Evolutionary conservation across 2,888 invertebrate genomes (phyloP).

Genomic region (Epistrophella euchroma): DNA sequence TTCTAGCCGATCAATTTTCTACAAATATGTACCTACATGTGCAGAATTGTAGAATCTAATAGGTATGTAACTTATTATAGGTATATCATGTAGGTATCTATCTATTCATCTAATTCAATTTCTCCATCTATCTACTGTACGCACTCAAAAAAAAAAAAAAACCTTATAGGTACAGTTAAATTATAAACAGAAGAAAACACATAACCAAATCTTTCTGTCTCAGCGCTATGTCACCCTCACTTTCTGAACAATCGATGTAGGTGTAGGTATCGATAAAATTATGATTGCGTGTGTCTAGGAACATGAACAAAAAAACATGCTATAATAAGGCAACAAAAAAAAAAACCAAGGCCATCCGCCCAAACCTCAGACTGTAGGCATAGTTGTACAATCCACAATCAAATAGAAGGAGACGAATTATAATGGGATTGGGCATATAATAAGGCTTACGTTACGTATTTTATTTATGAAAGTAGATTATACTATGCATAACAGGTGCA

Average conservation of each 20-base stretch:
- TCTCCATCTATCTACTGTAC: neutral
- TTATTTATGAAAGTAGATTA: conserved; percentile 24
- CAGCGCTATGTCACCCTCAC: conserved; percentile 38
- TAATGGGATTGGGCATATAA: neutral
- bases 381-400: neutral
- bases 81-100: too few relatives aligned
- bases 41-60: too few relatives aligned
- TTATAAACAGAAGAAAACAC: conserved; percentile 42
- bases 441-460: conserved; percentile 16
- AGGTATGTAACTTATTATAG: too few relatives aligned
- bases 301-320: conserved; percentile 22
- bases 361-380: conserved; percentile 18
- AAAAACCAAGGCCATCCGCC: conserved; percentile 1
- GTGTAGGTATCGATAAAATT: neutral
- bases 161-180: conserved; percentile 58
- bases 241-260: neutral
- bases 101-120: neutral
- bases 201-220: conserved; percentile 44
- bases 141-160: conserved; percentile 7
- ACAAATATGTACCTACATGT: too few relatives aligned
- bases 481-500: conserved; percentile 61
- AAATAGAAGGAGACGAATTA: neutral
- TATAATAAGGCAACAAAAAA: neutral
- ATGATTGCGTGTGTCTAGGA: conserved; percentile 51
- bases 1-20: too few relatives aligned